Evolutionary conservation across 1,140 invertebrate genomes (phyloP), one percentile per base, ranked within the genome.

Genomic region (Sminthurinus signatus): DNA sequence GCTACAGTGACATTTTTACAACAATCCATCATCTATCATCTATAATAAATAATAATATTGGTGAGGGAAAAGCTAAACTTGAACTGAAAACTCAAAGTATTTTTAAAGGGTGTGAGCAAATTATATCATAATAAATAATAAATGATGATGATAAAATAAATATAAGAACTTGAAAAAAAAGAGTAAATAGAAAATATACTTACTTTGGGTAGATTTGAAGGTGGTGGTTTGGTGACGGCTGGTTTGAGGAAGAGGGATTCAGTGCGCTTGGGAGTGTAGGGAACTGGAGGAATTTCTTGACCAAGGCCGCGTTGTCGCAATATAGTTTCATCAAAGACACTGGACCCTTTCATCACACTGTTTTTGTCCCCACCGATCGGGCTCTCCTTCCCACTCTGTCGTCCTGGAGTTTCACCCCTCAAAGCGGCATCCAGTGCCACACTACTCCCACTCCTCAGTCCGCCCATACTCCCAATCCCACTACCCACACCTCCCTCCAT

Each of bases 241-340:
- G 73, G 73, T 57, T 74, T 75, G 59, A 77, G 74, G 67, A 78
- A 79, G 25, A 80, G 76, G 17, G 90, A 93, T 75, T 93, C 91
- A 54, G 91, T 93, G 69, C 91, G 81, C 76, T 92, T 92, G 42
- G 89, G 90, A 75, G 91, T 88, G 74, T 73, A 57, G 82, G 63
- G 84, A 72, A 88, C 88, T 36, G 88, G 87, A 73, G 89, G 84
- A 75, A 93, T 92, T 75, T 92, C 90, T 78, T 91, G 90, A 48
- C 88, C 88, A 52, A 91, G 81, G 61, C 81, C 66, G 70, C 88
- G 81, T 75, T 91, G 88, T 73, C 86, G 82, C 67, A 91, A 73
- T 59, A 88, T 81, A 23, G 87, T 84, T 51, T 89, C 88, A 73
- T 91, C 89, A 75, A 69, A 51, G 17, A 48, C 19, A 21, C 60